A percentile compares a stretch with the other conserved stretches of the same genome.
phyloP scores from a whole-genome alignment of 1,140 invertebrate genomes.

The Drosophila murphyi region DNA sequence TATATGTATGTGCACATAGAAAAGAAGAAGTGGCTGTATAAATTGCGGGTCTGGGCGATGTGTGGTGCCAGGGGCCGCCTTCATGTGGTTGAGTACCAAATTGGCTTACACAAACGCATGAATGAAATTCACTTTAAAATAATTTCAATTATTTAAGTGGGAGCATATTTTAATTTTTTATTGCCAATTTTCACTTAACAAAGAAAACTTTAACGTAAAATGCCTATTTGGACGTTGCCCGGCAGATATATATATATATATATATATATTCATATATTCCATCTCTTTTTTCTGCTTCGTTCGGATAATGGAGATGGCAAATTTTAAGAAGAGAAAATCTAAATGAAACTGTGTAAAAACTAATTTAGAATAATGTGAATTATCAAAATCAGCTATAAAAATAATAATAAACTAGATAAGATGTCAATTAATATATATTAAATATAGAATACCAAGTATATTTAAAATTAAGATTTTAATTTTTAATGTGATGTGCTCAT shows the following conservation, averaged over 20 bases:
- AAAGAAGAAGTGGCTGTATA: slow-evolving; percentile 36
- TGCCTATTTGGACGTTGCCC: slow-evolving; percentile 26
- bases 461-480: too few species aligned
- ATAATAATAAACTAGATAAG: too few species aligned
- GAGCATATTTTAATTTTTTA: slow-evolving; percentile 81
- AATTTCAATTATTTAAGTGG: slow-evolving; percentile 75
- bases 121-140: slow-evolving; percentile 66
- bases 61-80: slow-evolving; percentile 1
- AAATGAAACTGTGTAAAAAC: neutral
- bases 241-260: slow-evolving; percentile 16
- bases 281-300: neutral
- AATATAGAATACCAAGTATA: too few species aligned
- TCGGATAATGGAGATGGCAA: neutral
- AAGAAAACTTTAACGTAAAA: slow-evolving; percentile 43
- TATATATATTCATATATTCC: neutral
- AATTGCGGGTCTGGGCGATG: slow-evolving; percentile 16
- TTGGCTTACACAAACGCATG: slow-evolving; percentile 36
- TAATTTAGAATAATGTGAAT: too few species aligned
- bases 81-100: slow-evolving; percentile 50
- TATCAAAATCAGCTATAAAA: too few species aligned
- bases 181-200: slow-evolving; percentile 64
- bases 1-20: slow-evolving; percentile 9
- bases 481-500: neutral
- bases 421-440: too few species aligned
- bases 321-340: neutral